Evolutionary conservation across 2,113 vertebrate genomes (phyloP).

Genomic region (Otolemur garnettii): DNA sequence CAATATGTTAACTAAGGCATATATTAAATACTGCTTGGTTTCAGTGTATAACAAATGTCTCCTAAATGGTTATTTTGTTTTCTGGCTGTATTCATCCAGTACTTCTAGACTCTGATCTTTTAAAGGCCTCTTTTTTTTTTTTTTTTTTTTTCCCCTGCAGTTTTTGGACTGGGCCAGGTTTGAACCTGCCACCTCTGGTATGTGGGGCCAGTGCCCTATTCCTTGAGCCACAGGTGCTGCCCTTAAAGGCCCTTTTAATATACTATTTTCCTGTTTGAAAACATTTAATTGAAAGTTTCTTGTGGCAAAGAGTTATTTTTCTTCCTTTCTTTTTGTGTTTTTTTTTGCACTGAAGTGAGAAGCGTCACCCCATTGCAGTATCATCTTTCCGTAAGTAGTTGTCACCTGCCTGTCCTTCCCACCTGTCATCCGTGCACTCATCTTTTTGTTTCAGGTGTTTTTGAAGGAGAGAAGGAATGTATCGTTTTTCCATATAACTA

Average conservation of each 20-base stretch:
- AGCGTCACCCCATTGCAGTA: not conserved
- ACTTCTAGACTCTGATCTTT: conserved; percentile 15
- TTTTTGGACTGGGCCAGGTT: no score
- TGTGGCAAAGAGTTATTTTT: not conserved
- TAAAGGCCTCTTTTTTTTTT: not conserved
- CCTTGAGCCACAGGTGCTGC: no score
- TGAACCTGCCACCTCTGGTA: no score
- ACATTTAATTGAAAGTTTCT: conserved; percentile 47
- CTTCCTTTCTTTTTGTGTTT: not conserved
- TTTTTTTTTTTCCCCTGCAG: no score
- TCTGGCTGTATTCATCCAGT: not conserved
- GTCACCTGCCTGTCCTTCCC: not conserved
- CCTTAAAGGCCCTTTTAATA: not conserved
- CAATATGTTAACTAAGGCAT: not conserved
- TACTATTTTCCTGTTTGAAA: conserved; percentile 23
- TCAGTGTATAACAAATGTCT: not conserved
- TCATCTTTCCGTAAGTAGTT: not conserved
- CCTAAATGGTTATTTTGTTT: not conserved
- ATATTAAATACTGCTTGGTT: not conserved
- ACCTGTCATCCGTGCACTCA: not conserved
- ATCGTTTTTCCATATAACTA: not conserved
- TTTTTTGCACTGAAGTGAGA: not conserved
- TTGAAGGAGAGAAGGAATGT: not conserved
- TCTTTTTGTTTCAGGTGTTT: not conserved
- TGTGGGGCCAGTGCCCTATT: no score